Conservation (phyloP, 2,113 vertebrate genomes). For the Corythaeola cristata region DNA sequence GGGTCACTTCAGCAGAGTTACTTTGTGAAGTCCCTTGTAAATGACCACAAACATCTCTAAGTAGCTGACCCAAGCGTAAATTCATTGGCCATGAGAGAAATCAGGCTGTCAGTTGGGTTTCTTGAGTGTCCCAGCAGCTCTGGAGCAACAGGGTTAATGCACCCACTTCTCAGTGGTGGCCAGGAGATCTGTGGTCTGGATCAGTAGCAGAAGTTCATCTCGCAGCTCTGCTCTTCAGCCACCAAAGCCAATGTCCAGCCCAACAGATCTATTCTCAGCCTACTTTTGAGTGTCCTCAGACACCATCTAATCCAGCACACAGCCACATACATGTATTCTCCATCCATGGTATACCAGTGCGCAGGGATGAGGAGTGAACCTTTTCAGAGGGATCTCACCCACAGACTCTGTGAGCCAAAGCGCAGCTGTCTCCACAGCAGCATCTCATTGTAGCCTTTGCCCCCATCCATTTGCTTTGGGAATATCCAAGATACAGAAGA, state of each 20-base stretch:
- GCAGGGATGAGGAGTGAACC: not conserved
- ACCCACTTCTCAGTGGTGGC: not conserved
- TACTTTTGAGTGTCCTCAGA: not conserved
- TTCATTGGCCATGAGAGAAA: not conserved
- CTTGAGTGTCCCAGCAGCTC: not conserved
- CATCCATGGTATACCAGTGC: not conserved
- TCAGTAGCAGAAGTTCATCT: not conserved
- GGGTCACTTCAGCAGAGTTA: not conserved
- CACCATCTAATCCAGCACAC: not conserved
- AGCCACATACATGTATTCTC: not conserved
- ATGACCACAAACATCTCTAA: not conserved
- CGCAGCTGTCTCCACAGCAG: not conserved
- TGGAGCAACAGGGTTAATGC: not conserved
- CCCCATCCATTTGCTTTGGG: not conserved
- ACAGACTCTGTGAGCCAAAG: not conserved
- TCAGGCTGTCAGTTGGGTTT: not conserved
- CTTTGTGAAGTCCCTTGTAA: not conserved
- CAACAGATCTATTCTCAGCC: not conserved
- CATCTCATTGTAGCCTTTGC: not conserved
- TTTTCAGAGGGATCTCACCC: not conserved
- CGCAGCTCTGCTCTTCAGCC: not conserved
- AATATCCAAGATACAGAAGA: not conserved
- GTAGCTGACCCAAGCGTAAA: not conserved
- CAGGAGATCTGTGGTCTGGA: not conserved
- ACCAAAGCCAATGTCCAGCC: not conserved